phyloP scores from a whole-genome alignment of 2,113 vertebrate species.

The Sterrhoptilus dennistouni region DNA sequence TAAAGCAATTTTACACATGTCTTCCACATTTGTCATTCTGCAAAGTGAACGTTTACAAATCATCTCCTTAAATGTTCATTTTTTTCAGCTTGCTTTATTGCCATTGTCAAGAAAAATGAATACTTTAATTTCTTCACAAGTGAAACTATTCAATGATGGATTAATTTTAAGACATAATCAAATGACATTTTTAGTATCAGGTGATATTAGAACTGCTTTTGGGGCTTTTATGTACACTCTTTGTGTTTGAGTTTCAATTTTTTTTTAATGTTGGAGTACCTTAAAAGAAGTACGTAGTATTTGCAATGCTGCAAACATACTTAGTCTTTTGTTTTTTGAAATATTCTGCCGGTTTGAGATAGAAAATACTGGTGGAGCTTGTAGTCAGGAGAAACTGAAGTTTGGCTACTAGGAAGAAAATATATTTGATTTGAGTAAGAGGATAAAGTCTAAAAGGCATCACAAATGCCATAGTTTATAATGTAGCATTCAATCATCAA shows the following conservation, averaged over 20 bases:
- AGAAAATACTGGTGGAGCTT: neutral
- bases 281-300: neutral
- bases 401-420: neutral
- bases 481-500: neutral
- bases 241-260: neutral
- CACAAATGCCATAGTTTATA: neutral
- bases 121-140: neutral
- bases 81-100: neutral
- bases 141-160: neutral
- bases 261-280: neutral
- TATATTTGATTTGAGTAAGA: neutral
- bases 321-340: neutral
- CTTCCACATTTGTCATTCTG: neutral
- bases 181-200: neutral
- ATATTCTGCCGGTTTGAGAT: neutral
- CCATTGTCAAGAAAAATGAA: neutral
- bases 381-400: neutral
- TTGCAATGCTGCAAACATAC: neutral
- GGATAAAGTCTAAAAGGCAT: neutral
- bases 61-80: neutral
- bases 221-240: neutral
- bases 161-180: neutral
- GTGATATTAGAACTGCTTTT: neutral
- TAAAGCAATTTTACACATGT: neutral
- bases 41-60: neutral